Evolutionary conservation across 53 echinoderm and acorn worm species (phyloP).

Genomic region (Hippasteria phrygiana): DNA sequence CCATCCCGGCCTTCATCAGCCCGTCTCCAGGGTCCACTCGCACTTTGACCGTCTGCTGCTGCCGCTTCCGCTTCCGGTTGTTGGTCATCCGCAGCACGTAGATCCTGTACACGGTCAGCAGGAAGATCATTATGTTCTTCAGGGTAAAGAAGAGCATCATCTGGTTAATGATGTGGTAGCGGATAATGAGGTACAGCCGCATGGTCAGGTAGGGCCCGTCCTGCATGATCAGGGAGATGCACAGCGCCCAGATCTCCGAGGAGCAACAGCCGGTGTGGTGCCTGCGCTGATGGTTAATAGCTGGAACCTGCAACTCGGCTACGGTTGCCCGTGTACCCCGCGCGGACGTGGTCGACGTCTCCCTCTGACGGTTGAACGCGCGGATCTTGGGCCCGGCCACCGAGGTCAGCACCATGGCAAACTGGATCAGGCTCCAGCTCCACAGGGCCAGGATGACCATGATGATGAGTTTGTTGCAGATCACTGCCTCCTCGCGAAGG

Average conservation of each 20-base stretch:
- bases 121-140: conserved; percentile 88
- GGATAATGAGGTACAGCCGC: conserved; percentile 89
- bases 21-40: conserved; percentile 44
- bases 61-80: neutral
- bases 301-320: neutral
- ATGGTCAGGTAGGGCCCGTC: conserved; percentile 91
- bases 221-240: conserved; percentile 87
- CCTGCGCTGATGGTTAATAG: conserved; percentile 11
- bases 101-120: conserved; percentile 84
- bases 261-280: conserved; percentile 76
- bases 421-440: conserved; percentile 93
- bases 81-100: conserved; percentile 55
- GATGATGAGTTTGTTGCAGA: conserved; percentile 82
- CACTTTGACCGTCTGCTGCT: conserved; percentile 27
- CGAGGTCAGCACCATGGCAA: conserved; percentile 88
- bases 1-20: neutral
- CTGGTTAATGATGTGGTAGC: conserved; percentile 78
- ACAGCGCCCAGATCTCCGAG: conserved; percentile 91
- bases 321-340: conserved; percentile 4
- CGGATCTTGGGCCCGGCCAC: conserved; percentile 77
- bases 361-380: conserved; percentile 47
- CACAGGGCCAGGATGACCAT: conserved; percentile 85
- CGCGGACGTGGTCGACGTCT: neutral
- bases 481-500: conserved; percentile 78
- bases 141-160: conserved; percentile 98